Percentiles rank a stretch among this genome's conserved stretches.
These are phyloP conservation scores for Charanyca ferruginea DNA, from an alignment of 2,888 invertebrate genomes.

Conservation along the genomic window DNA sequence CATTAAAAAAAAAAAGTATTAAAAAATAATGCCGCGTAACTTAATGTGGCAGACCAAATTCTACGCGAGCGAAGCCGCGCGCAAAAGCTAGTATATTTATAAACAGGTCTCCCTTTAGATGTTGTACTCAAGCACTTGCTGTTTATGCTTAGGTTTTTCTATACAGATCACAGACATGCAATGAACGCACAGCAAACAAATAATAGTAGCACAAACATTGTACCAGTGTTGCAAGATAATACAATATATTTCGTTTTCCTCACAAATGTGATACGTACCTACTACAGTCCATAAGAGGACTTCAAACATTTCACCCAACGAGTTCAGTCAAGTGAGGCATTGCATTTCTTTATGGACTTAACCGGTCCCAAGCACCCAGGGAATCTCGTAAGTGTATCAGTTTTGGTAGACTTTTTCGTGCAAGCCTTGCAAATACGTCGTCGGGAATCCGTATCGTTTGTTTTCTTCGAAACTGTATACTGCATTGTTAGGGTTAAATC, in stretches of 20 bases:
- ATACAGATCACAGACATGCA: too few relatives aligned
- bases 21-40: too few relatives aligned
- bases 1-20: too few relatives aligned
- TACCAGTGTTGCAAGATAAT: background rate
- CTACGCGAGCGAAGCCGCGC: too few relatives aligned
- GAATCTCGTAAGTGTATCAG: conserved; percentile 54
- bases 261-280: conserved; percentile 18
- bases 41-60: too few relatives aligned
- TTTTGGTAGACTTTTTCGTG: conserved; percentile 37
- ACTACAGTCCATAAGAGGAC: conserved; percentile 10
- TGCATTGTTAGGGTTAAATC: conserved; percentile 5
- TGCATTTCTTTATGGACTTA: conserved; percentile 58
- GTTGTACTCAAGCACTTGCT: too few relatives aligned
- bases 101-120: too few relatives aligned
- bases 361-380: conserved; percentile 19
- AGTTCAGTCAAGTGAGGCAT: conserved; percentile 49
- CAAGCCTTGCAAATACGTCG: conserved; percentile 44
- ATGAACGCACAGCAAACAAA: too few relatives aligned
- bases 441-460: background rate
- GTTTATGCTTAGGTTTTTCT: too few relatives aligned
- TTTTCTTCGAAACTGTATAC: conserved; percentile 2
- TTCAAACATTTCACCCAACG: conserved; percentile 31
- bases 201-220: too few relatives aligned
- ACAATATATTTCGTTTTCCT: conserved; percentile 9
- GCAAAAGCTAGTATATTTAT: too few relatives aligned